Percentiles rank a stretch among this genome's conserved stretches.
These are phyloP conservation scores for Cheirogaleus major DNA, from an alignment of 2,797 vertebrate species.

Conservation along the genomic window DNA sequence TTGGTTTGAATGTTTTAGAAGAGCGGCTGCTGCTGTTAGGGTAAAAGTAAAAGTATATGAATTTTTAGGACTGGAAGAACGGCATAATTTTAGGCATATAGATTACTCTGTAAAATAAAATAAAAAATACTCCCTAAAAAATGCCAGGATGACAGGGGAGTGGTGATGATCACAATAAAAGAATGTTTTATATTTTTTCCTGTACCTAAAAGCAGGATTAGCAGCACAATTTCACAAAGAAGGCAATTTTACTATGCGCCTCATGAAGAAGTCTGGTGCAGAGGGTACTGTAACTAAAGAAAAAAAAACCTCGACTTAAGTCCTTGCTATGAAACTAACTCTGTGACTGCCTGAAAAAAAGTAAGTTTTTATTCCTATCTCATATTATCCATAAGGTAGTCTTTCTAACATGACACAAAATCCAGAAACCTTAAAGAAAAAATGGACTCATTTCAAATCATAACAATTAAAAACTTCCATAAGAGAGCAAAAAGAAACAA, in stretches of 20 bases:
- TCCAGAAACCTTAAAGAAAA: background rate
- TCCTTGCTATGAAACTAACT: background rate
- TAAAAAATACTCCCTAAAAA: slow-evolving; percentile 28
- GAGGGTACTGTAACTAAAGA: background rate
- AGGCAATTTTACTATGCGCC: background rate
- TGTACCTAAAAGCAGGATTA: background rate
- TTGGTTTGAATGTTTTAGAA: slow-evolving; percentile 97
- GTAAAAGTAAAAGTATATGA: slow-evolving; percentile 36
- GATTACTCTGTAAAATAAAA: background rate
- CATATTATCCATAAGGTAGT: background rate
- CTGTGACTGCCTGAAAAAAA: background rate
- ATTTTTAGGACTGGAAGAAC: slow-evolving; percentile 36
- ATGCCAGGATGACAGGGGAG: background rate
- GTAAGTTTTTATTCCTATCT: background rate
- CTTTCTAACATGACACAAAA: background rate
- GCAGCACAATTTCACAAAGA: background rate
- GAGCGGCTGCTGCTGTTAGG: slow-evolving; percentile 92
- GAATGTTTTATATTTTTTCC: background rate
- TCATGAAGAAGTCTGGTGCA: background rate
- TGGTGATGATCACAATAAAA: background rate
- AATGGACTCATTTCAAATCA: background rate
- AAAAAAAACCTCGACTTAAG: background rate
- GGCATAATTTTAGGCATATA: background rate
- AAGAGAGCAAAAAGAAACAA: background rate
- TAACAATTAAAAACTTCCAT: background rate